phyloP scores from a whole-genome alignment of 2,113 vertebrate genomes.

The Saccopteryx bilineata region DNA sequence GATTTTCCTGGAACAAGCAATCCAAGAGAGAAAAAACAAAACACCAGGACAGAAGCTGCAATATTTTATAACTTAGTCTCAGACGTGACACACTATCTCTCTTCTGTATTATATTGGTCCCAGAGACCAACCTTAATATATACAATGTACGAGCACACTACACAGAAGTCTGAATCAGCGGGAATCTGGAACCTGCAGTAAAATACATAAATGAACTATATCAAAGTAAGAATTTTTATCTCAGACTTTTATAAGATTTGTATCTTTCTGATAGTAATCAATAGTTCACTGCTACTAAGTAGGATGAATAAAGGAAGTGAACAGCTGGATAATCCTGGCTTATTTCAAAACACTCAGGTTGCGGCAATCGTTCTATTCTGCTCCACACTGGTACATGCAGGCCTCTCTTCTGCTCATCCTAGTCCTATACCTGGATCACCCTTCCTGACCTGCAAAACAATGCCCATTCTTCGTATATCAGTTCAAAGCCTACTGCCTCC shows the following conservation, averaged over 20 bases:
- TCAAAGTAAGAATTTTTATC: not conserved
- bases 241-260: not conserved
- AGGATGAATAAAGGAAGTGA: not conserved
- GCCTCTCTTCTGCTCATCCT: not conserved
- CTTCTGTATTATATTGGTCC: not conserved
- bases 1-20: not conserved
- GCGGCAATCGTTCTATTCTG: not conserved
- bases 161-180: not conserved
- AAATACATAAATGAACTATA: not conserved
- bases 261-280: not conserved
- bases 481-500: not conserved
- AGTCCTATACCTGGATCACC: accelerated
- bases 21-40: not conserved
- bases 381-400: accelerated
- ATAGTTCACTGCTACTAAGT: not conserved
- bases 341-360: not conserved
- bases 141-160: not conserved
- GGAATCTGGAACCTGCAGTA: not conserved
- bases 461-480: not conserved
- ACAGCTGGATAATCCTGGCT: not conserved
- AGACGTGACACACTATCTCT: not conserved
- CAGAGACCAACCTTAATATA: not conserved
- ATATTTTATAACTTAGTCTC: not conserved
- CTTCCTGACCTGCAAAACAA: not conserved
- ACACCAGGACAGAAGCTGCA: not conserved